A percentile compares a stretch with the other conserved stretches of the same genome.
Conservation (phyloP, 2,888 invertebrate genomes). For the Athetis lepigone region DNA sequence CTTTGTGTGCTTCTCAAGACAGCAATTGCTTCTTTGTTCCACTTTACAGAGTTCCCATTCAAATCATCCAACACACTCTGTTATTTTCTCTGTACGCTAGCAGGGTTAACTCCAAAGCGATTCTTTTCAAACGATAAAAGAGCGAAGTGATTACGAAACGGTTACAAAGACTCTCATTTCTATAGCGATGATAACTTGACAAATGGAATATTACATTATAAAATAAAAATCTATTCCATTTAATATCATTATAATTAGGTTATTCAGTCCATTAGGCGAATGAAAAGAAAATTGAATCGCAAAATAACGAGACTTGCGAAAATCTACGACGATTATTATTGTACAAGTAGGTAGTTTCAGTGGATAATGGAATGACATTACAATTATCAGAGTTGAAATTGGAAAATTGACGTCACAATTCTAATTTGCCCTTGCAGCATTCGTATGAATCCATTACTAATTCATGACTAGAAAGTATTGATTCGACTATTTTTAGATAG, state of each 20-base stretch:
- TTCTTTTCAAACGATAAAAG: constrained; percentile 28
- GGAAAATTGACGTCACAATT: constrained; percentile 30
- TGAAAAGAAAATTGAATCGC: constrained; percentile 74
- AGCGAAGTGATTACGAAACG: constrained; percentile 33
- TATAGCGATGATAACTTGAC: constrained; percentile 62
- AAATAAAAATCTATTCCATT: constrained; percentile 65
- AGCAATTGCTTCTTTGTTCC: constrained; percentile 47
- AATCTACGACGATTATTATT: constrained; percentile 34
- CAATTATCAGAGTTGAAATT: constrained; percentile 38
- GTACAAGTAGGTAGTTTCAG: constrained; percentile 22
- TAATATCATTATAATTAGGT: constrained; percentile 72
- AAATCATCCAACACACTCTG: constrained; percentile 39
- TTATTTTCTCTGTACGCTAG: constrained; percentile 39
- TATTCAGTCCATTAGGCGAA: constrained; percentile 74
- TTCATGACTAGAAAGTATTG: constrained; percentile 50
- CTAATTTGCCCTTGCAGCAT: constrained; percentile 49
- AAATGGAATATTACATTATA: constrained; percentile 57
- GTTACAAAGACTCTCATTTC: constrained; percentile 57
- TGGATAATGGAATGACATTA: constrained; percentile 53
- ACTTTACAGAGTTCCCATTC: constrained; percentile 47
- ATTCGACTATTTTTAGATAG: constrained; percentile 43
- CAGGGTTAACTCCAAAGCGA: constrained; percentile 27
- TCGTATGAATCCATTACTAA: constrained; percentile 43
- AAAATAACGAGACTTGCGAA: constrained; percentile 62
- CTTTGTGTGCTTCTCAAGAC: constrained; percentile 32